Evolutionary conservation across 2,888 invertebrate species (phyloP), one percentile per base, ranked within the genome.

Genomic region (Lordiphosa andalusiaca): DNA sequence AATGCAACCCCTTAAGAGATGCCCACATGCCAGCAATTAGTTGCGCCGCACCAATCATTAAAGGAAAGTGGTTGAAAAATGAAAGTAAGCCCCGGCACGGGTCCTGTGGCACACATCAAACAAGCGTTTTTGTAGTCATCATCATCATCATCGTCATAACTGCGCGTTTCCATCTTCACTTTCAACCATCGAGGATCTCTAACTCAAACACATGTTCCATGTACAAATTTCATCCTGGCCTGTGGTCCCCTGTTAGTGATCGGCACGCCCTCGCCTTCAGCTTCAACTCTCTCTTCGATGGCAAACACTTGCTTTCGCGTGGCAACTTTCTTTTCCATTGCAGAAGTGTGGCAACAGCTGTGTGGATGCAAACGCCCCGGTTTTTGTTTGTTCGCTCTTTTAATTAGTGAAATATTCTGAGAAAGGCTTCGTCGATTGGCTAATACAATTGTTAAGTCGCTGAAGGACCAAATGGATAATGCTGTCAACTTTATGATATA

Each of bases 131-230:
- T 12, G 30, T 7, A 12, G 49, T 44, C 40, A 55, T 51, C 54
- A 50, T 58, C 33, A 38, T 41, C 46, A 50, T 58, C 33, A 38
- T 41, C 46, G 55, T 54, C 39, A 48, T 13, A 16, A 33, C 60
- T 30, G 30, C 30, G 9, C 30, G 30, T 30, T 30, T 30, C 30
- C 55, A 60, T 33, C 66, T 60, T 67, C 53, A 67, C 64, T 66
- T 30, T 72, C 72, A 65, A 63, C 41, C 65, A 60, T 61, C 66
- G 53, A 37, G 36, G n/a, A 51, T 47, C 42, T 44, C 53, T 42
- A 46, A 64, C 60, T 81, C 80, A 71, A 82, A 68, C 80, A 81
- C 71, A 84, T 81, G 81, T 73, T 82, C 46, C 19, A 47, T 36
- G 30, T 30, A 30, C 30, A 30, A 54, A 48, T 56, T 66, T 61